Percentiles rank a stretch among this genome's conserved stretches.
Evolutionary conservation across 2,797 vertebrate species (phyloP).

Genomic region (Argentina silus): DNA sequence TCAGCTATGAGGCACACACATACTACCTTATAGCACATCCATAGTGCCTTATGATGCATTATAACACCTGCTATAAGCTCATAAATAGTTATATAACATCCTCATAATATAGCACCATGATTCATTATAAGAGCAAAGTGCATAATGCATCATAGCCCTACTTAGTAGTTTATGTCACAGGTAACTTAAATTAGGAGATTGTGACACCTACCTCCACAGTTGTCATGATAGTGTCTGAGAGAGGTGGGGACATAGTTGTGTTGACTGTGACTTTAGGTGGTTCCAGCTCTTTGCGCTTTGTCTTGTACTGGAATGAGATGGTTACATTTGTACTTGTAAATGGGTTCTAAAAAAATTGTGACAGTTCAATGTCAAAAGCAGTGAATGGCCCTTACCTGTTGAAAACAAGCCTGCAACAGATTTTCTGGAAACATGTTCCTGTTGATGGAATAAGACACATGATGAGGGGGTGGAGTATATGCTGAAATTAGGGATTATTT

Average conservation of each 20-base stretch:
- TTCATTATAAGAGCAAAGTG: no score
- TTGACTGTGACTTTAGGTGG: slow-evolving; percentile 48
- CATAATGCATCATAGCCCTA: no score
- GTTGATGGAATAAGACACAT: slow-evolving; percentile 54
- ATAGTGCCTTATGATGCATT: no score
- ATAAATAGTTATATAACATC: no score
- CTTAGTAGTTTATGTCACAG: neutral
- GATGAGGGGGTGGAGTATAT: neutral
- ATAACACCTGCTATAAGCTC: no score
- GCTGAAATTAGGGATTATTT: neutral
- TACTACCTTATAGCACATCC: no score
- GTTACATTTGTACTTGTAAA: slow-evolving; percentile 16
- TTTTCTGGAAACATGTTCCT: slow-evolving; percentile 99
- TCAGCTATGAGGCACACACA: no score
- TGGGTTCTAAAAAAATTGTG: no score
- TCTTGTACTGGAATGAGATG: slow-evolving; percentile 87
- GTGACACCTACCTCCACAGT: slow-evolving; percentile 75
- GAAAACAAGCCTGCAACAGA: slow-evolving; percentile 96
- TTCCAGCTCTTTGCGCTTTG: slow-evolving; percentile 85
- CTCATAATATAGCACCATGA: no score
- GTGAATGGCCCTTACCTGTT: slow-evolving; percentile 82
- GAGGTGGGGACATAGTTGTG: slow-evolving; percentile 63
- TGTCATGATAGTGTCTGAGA: slow-evolving; percentile 67
- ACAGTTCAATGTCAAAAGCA: neutral
- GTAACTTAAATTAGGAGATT: neutral